Evolutionary conservation across 2,888 invertebrate species (phyloP).

Genomic region (Plusia festucae): DNA sequence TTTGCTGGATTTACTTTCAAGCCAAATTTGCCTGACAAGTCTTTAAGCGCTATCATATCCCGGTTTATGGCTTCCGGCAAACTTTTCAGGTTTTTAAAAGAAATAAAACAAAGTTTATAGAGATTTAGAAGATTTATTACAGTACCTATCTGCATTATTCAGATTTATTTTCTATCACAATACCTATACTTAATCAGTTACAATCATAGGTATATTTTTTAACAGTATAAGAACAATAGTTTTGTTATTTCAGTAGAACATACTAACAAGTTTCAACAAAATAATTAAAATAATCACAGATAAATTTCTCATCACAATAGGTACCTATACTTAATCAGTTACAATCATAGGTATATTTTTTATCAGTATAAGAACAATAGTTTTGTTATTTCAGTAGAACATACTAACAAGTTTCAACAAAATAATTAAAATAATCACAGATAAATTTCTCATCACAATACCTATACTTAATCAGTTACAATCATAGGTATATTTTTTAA

Average conservation of each 20-base stretch:
- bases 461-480: slow-evolving; percentile 15
- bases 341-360: slow-evolving; percentile 18
- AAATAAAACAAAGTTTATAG: slow-evolving; percentile 20
- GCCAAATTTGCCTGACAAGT: slow-evolving; percentile 18
- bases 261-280: too few species aligned
- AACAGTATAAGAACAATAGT: too few species aligned
- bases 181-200: too few species aligned
- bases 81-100: slow-evolving; percentile 16
- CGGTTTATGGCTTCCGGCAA: slow-evolving; percentile 18
- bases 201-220: too few species aligned
- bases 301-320: slow-evolving; percentile 2
- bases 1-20: slow-evolving; percentile 18
- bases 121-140: slow-evolving; percentile 18
- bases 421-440: slow-evolving; percentile 15
- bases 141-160: slow-evolving; percentile 14
- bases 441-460: slow-evolving; percentile 7
- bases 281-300: too few species aligned
- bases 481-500: slow-evolving; percentile 17
- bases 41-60: slow-evolving; percentile 18
- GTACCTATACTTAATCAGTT: slow-evolving; percentile 13
- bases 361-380: slow-evolving; percentile 14
- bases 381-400: slow-evolving; percentile 18
- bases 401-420: slow-evolving; percentile 14
- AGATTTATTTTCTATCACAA: slow-evolving; percentile 17
- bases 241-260: too few species aligned